Evolutionary conservation across 2,797 vertebrate species (phyloP).

Genomic region (Glyptemys insculpta): DNA sequence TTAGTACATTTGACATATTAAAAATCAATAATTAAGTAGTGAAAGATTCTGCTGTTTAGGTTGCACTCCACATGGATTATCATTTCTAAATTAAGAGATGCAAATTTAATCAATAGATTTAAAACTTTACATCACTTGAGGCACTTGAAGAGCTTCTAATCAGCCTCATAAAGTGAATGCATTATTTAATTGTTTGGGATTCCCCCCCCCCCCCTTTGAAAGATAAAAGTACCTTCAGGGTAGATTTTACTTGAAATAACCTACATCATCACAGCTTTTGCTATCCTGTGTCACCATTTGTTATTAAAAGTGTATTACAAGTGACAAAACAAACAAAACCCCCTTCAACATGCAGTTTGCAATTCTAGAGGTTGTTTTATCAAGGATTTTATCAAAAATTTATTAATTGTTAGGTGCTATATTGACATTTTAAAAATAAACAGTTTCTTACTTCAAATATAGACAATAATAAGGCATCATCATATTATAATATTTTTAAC

Average conservation of each 20-base stretch:
- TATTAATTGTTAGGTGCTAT: neutral
- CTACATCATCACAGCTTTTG: conserved; percentile 4
- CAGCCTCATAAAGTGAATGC: conserved; percentile 60
- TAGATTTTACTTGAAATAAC: neutral
- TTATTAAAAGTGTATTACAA: neutral
- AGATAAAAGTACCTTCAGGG: conserved; percentile 39
- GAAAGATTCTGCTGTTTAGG: conserved; percentile 62
- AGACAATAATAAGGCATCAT: neutral
- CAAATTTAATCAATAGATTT: conserved; percentile 79
- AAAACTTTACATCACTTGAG: conserved; percentile 69
- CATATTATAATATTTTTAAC: neutral
- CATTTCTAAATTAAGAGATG: conserved; percentile 75
- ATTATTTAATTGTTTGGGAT: conserved; percentile 54
- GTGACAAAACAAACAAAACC: neutral
- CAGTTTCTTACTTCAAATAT: neutral
- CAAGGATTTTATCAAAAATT: neutral
- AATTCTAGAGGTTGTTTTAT: neutral
- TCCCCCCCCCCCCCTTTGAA: neutral
- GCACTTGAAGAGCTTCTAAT: conserved; percentile 71
- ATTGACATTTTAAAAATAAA: neutral
- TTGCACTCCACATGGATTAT: conserved; percentile 51
- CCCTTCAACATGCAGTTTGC: neutral
- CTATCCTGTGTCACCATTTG: neutral
- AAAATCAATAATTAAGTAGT: conserved; percentile 54
- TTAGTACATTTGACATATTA: conserved; percentile 50